phyloP scores from a whole-genome alignment of 2,797 vertebrate species.

The Lacerta agilis region DNA sequence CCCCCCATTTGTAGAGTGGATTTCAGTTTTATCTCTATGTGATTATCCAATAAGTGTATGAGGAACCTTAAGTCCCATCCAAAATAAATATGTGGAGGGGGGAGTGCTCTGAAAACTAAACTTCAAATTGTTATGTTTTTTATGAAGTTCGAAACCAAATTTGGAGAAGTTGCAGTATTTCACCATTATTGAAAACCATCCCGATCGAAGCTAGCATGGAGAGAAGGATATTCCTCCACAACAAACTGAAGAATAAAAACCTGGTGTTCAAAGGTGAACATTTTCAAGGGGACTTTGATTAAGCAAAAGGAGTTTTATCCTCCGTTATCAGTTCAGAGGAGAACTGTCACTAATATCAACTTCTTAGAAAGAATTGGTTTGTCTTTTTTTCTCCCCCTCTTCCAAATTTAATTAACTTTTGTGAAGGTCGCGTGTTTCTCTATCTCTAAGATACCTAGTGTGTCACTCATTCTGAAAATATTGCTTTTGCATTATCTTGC shows the following conservation, averaged over 20 bases:
- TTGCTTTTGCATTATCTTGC: constrained; percentile 69
- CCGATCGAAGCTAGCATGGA: background rate
- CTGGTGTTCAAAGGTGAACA: background rate
- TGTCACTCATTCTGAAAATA: constrained; percentile 67
- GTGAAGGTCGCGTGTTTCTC: constrained; percentile 71
- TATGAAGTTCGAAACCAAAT: background rate
- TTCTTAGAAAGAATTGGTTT: constrained; percentile 31
- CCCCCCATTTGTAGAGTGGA: background rate
- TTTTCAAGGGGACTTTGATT: constrained; percentile 46
- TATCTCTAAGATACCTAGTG: constrained; percentile 53
- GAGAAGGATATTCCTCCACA: background rate
- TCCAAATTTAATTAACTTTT: constrained; percentile 70
- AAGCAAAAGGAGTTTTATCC: background rate
- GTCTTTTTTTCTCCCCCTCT: background rate
- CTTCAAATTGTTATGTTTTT: background rate
- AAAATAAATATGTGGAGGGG: background rate
- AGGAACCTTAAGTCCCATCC: no score
- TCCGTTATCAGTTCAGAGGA: constrained; percentile 27
- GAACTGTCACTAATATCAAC: constrained; percentile 50
- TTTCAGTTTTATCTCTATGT: background rate
- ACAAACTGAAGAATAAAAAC: background rate
- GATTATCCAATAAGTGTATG: background rate
- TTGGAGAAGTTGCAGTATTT: background rate
- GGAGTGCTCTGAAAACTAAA: background rate
- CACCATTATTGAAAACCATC: background rate